Conservation (phyloP, 2,113 vertebrate genomes). For the Ammodramus savannarum region DNA sequence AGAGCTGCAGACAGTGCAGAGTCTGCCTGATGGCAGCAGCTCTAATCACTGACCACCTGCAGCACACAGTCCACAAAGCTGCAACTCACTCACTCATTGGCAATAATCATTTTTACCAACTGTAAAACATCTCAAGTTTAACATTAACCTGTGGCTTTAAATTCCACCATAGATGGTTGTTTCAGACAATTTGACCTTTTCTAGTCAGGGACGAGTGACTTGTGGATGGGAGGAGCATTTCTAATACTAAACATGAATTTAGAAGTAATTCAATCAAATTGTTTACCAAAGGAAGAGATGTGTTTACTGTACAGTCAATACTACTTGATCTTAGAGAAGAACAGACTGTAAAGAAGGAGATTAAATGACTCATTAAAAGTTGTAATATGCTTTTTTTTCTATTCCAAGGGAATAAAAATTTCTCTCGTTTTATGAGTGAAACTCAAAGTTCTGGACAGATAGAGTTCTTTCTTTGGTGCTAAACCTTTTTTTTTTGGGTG, state of each 20-base stretch:
- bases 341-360: neutral
- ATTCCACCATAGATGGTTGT: neutral
- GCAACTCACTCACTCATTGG: neutral
- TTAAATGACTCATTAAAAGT: constrained; percentile 9
- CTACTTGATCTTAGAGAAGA: constrained; percentile 1
- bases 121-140: neutral
- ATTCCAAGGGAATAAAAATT: neutral
- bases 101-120: neutral
- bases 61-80: neutral
- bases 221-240: neutral
- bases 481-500: neutral
- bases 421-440: neutral
- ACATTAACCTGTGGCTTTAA: neutral
- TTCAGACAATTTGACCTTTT: neutral
- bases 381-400: neutral
- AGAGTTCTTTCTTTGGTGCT: neutral
- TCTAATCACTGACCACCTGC: neutral
- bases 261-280: neutral
- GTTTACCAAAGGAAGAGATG: neutral
- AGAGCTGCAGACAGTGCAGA: neutral
- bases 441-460: neutral
- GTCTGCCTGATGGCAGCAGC: neutral
- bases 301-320: constrained; percentile 42
- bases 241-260: neutral
- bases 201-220: neutral